phyloP scores from a whole-genome alignment of 2,797 vertebrate genomes.

The Thalassophryne amazonica region DNA sequence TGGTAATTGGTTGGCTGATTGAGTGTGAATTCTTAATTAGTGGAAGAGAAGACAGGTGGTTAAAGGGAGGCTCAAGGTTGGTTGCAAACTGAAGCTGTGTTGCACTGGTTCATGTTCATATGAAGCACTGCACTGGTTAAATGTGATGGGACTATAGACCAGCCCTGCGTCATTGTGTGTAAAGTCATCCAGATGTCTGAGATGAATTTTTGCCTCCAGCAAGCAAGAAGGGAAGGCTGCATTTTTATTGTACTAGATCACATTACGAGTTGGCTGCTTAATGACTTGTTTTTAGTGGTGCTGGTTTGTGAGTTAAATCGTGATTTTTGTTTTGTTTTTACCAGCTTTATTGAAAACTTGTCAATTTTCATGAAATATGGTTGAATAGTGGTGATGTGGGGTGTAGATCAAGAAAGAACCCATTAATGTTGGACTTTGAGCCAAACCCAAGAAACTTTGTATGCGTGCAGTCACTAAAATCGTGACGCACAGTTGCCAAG shows the following conservation, averaged over 20 bases:
- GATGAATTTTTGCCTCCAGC: conserved; percentile 32
- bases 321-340: too few relatives aligned
- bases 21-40: conserved; percentile 62
- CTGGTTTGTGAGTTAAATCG: too few relatives aligned
- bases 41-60: conserved; percentile 42
- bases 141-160: conserved; percentile 32
- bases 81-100: conserved; percentile 4
- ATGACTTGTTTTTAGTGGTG: too few relatives aligned
- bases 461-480: too few relatives aligned
- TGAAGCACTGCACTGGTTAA: neutral
- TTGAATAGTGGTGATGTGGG: too few relatives aligned
- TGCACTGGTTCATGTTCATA: neutral
- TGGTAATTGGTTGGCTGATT: conserved; percentile 57
- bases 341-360: too few relatives aligned
- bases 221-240: conserved; percentile 16
- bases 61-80: neutral
- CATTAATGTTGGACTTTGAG: too few relatives aligned
- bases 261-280: conserved; percentile 37
- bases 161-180: conserved; percentile 1
- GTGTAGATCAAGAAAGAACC: too few relatives aligned
- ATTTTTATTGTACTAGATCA: conserved; percentile 45
- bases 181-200: conserved; percentile 29
- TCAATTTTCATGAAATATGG: too few relatives aligned
- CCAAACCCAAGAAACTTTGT: too few relatives aligned
- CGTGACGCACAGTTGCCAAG: too few relatives aligned